phyloP scores from a whole-genome alignment of 2,797 vertebrate genomes.

The Chelonia mydas region DNA sequence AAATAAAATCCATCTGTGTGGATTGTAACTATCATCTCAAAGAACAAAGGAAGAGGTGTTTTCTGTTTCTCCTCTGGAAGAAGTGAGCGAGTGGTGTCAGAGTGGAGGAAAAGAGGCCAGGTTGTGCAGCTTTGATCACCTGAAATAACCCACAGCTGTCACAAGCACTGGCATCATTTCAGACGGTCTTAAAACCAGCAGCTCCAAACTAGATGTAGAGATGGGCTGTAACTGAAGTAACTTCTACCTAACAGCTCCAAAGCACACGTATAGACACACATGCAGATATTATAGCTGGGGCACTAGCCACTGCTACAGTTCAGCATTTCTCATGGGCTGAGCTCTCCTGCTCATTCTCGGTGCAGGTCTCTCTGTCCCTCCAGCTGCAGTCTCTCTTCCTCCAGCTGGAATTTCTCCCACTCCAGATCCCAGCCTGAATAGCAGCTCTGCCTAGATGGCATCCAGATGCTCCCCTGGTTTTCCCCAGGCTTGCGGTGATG shows the following conservation, averaged over 20 bases:
- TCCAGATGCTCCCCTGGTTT: background rate
- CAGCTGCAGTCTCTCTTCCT: background rate
- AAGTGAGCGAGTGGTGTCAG: background rate
- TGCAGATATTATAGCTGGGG: background rate
- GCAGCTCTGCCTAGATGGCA: background rate
- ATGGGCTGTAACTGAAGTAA: background rate
- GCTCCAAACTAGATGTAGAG: background rate
- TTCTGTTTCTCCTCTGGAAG: background rate
- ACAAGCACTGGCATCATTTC: background rate
- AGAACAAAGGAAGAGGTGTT: conserved; percentile 14
- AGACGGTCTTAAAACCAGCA: background rate
- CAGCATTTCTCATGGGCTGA: background rate
- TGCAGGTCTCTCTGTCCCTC: background rate
- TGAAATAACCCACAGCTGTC: background rate
- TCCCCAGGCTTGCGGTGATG: background rate
- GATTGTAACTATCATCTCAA: conserved; percentile 13
- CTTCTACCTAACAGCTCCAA: background rate
- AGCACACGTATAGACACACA: background rate
- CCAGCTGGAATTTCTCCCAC: background rate
- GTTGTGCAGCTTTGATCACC: fast-evolving
- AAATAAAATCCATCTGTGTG: conserved; percentile 70
- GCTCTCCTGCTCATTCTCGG: background rate
- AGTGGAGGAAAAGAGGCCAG: background rate
- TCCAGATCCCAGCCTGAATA: background rate
- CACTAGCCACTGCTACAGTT: background rate